Base-by-base conservation (phyloP, 2,797 vertebrate species). In the Pseudochirops cupreus region DNA sequence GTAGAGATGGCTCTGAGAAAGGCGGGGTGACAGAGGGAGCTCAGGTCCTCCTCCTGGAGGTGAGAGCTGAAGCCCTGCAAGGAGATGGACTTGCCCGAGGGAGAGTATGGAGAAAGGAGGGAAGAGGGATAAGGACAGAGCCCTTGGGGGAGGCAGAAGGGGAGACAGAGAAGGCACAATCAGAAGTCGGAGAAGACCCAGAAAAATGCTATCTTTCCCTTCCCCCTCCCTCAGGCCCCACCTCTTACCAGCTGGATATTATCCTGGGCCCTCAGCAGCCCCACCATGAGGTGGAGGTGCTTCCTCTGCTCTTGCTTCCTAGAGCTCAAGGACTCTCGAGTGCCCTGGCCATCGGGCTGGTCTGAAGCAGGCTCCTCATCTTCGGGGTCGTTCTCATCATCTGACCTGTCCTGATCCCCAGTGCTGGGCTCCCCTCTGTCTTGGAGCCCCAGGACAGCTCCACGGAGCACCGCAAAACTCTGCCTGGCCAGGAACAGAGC, bases 391-490 rank as follows among this genome's bases (percentile, higher is more conserved):
- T 98, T 18, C 39, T 0, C 93, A 39, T 55, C 93, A 91, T 94
- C 93, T 0, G 93, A 87, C 91, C 55, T 7, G 94, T 90, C 98
- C 97, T 6, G 98, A 95, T 57, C 92, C 31, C 91, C 33, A 94
- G 97, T 93, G 3, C 14, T 53, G 95, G 12, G 14, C 55, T 50
- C 39, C 62, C 97, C 98, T 56, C 98, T 99, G 0, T 99, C 99
- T 5, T 99, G 99, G 91, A 99, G 98, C 94, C 99, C 98, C 91
- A 99, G 98, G 10, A 99, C 99, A 0, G 99, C 99, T 56, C 99
- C 99, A 67, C 99, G 99, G 46, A 99, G 99, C 46, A 99, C 98
- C 0, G 99, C 99, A 46, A 99, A 99, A 98, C 99, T 99, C 98
- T 99, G 99, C 98, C 99, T 99, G 96, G 16, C 56, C 82, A 91